A percentile compares a stretch with the other conserved stretches of the same genome.
phyloP scores from a whole-genome alignment of 2,113 vertebrate species.

The Salminus brasiliensis region DNA sequence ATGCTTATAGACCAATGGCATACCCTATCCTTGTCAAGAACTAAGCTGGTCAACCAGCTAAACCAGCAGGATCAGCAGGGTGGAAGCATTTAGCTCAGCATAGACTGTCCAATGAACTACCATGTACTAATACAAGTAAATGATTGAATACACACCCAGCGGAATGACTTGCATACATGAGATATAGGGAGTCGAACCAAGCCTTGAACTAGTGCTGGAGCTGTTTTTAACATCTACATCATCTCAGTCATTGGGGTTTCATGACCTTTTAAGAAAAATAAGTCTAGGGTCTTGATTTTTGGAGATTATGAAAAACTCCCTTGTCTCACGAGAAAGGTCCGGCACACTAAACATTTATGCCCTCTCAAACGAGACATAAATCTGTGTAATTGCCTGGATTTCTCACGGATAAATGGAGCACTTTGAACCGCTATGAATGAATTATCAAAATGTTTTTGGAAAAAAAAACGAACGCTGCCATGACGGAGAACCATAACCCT shows the following conservation, averaged over 20 bases:
- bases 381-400: conserved; percentile 30
- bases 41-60: no score
- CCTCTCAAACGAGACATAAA: conserved; percentile 39
- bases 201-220: neutral
- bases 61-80: no score
- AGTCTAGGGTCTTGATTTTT: conserved; percentile 22
- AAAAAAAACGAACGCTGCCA: conserved; percentile 22
- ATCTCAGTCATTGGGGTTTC: neutral
- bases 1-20: no score
- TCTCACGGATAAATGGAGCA: conserved; percentile 46
- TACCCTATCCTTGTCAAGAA: no score
- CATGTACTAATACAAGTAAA: neutral
- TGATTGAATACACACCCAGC: neutral
- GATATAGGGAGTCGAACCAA: neutral
- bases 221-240: conserved; percentile 35
- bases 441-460: conserved; percentile 30
- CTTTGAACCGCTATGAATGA: conserved; percentile 47
- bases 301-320: conserved; percentile 37
- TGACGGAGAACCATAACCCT: conserved; percentile 10
- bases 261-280: conserved; percentile 11
- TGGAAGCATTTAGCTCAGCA: no score
- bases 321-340: conserved; percentile 29
- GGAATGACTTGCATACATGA: neutral
- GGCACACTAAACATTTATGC: conserved; percentile 34
- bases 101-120: neutral